phyloP scores from a whole-genome alignment of 2,113 vertebrate species.

The Oxyruncus cristatus region DNA sequence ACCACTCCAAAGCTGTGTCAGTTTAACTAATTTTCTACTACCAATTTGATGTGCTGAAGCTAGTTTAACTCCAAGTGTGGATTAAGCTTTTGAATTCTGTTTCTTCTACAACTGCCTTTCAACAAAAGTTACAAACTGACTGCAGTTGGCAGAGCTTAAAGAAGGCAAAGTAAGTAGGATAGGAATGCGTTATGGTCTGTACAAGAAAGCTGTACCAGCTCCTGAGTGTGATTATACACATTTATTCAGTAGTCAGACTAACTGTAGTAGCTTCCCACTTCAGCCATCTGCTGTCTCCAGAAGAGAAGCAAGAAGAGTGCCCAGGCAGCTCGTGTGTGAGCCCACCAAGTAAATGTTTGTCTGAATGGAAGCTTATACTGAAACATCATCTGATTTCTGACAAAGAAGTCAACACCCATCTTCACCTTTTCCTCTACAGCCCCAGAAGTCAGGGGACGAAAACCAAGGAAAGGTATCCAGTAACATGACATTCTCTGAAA shows the following conservation, averaged over 20 bases:
- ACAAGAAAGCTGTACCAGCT: conserved; percentile 19
- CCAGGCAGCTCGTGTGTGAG: not conserved
- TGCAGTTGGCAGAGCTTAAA: conserved; percentile 9
- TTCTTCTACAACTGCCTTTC: not conserved
- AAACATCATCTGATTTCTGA: not conserved
- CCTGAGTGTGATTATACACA: not conserved
- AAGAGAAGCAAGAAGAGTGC: not conserved
- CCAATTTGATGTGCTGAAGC: not conserved
- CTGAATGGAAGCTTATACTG: not conserved
- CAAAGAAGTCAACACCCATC: not conserved
- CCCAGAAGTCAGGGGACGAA: not conserved
- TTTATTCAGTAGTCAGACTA: conserved; percentile 48
- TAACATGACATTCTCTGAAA: not conserved
- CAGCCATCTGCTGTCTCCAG: conserved; percentile 47
- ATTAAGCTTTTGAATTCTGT: not conserved
- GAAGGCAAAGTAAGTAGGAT: not conserved
- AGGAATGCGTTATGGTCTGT: conserved; percentile 36
- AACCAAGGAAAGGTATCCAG: not conserved
- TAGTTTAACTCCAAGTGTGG: not conserved
- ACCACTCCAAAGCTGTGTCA: not conserved
- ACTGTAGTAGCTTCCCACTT: conserved; percentile 56
- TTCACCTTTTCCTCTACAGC: not conserved
- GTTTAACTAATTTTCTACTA: not conserved
- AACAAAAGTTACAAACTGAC: not conserved
- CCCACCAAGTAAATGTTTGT: not conserved